Conservation (phyloP, 1,140 invertebrate genomes). For the Antheraea pernyi region DNA sequence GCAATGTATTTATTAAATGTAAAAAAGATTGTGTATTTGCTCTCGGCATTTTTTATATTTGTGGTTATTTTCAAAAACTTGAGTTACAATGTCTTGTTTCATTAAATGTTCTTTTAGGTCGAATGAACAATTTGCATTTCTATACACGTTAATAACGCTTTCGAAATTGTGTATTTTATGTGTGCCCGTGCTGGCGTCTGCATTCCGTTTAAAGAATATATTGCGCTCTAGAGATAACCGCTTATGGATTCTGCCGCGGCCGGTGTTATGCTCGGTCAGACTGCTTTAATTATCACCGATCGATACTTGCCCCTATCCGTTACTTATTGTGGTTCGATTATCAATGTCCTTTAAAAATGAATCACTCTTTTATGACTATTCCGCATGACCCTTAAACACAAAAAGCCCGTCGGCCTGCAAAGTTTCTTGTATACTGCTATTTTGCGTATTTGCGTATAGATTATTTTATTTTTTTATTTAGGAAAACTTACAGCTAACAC, state of each 20-base stretch:
- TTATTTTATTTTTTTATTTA: too few species aligned
- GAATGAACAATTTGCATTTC: background rate
- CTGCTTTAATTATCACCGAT: constrained; percentile 24
- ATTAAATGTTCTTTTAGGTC: background rate
- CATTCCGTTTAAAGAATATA: constrained; percentile 17
- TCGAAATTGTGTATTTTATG: background rate
- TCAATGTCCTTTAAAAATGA: constrained; percentile 7
- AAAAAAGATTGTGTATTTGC: too few species aligned
- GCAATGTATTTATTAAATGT: too few species aligned
- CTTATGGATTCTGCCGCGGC: constrained; percentile 21
- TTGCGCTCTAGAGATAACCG: constrained; percentile 16
- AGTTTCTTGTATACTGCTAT: too few species aligned
- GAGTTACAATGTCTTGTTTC: too few species aligned
- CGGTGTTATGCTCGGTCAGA: constrained; percentile 16
- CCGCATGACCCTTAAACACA: too few species aligned
- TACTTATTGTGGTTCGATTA: constrained; percentile 9
- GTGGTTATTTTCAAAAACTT: too few species aligned
- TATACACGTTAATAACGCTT: too few species aligned
- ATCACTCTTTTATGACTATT: background rate
- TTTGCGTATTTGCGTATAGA: too few species aligned
- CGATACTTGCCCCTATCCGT: constrained; percentile 14
- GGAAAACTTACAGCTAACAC: too few species aligned
- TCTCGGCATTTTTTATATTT: too few species aligned
- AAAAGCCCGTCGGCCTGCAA: too few species aligned
- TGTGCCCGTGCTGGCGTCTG: background rate